Evolutionary conservation across 1,140 invertebrate species (phyloP).

Genomic region (Dendrolimus punctatus): DNA sequence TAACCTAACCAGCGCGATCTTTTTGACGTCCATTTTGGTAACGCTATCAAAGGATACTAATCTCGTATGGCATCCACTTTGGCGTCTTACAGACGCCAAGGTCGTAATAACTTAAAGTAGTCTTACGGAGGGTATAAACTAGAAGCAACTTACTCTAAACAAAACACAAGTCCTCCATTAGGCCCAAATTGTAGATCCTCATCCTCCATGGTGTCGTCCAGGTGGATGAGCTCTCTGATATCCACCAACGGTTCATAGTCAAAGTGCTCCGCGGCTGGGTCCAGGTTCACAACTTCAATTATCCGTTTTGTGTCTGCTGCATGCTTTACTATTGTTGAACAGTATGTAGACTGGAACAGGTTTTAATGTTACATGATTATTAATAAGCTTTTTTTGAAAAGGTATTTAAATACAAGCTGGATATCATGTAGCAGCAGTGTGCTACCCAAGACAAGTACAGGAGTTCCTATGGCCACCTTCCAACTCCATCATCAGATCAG

Average conservation of each 20-base stretch:
- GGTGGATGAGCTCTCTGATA: constrained; percentile 93
- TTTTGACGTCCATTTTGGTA: no score
- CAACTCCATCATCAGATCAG: no score
- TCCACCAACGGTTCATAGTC: constrained; percentile 91
- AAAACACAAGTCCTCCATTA: constrained; percentile 97
- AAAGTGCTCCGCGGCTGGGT: constrained; percentile 98
- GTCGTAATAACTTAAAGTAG: not conserved
- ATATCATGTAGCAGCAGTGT: no score
- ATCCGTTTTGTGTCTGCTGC: constrained; percentile 81
- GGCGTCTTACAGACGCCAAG: no score
- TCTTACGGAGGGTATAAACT: not conserved
- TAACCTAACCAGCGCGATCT: no score
- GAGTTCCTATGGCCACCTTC: no score
- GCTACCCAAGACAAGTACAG: no score
- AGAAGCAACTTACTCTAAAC: constrained; percentile 86
- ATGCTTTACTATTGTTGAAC: constrained; percentile 90
- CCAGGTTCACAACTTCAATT: constrained; percentile 94
- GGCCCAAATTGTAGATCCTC: constrained; percentile 95
- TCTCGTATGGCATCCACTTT: no score
- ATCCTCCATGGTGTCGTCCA: constrained; percentile 98
- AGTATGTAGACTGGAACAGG: constrained; percentile 91
- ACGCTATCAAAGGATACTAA: no score
- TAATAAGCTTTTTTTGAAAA: not conserved
- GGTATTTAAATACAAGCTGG: no score
- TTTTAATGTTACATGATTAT: not conserved